Evolutionary conservation across 2,888 invertebrate genomes (phyloP).

Genomic region (Endotricha flammealis): DNA sequence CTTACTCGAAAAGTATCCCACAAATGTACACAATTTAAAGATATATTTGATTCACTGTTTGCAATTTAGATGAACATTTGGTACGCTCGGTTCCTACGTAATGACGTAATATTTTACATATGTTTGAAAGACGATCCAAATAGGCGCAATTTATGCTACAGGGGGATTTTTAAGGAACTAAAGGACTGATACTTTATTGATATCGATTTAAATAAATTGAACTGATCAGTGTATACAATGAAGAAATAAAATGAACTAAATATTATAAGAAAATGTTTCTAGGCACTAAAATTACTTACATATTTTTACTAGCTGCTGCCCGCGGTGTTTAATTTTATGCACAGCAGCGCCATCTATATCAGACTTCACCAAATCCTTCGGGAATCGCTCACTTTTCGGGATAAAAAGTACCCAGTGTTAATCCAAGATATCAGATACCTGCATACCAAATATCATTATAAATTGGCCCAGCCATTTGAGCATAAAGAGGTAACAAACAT

Average conservation of each 20-base stretch:
- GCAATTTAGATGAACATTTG: conserved; percentile 59
- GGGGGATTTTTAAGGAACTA: neutral
- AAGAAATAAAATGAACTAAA: neutral
- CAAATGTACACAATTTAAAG: conserved; percentile 75
- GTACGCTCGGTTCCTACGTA: conserved; percentile 47
- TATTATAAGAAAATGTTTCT: too few relatives aligned
- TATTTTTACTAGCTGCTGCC: too few relatives aligned
- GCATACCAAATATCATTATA: too few relatives aligned
- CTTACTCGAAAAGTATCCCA: conserved; percentile 66
- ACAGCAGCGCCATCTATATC: too few relatives aligned
- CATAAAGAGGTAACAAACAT: too few relatives aligned
- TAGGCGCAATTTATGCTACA: neutral
- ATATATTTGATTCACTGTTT: conserved; percentile 62
- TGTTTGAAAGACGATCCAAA: conserved; percentile 12
- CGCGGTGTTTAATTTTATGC: too few relatives aligned
- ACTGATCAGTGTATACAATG: neutral
- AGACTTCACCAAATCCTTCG: too few relatives aligned
- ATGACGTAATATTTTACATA: conserved; percentile 51
- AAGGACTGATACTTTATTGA: neutral
- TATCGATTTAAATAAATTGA: neutral
- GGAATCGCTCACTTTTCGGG: too few relatives aligned
- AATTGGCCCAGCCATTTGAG: too few relatives aligned
- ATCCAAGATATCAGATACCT: too few relatives aligned
- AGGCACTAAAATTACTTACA: too few relatives aligned
- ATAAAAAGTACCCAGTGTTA: too few relatives aligned